These are phyloP conservation scores for Pseudorhombus dupliciocellatus DNA, from an alignment of 2,113 vertebrate genomes.

Conservation along the genomic window DNA sequence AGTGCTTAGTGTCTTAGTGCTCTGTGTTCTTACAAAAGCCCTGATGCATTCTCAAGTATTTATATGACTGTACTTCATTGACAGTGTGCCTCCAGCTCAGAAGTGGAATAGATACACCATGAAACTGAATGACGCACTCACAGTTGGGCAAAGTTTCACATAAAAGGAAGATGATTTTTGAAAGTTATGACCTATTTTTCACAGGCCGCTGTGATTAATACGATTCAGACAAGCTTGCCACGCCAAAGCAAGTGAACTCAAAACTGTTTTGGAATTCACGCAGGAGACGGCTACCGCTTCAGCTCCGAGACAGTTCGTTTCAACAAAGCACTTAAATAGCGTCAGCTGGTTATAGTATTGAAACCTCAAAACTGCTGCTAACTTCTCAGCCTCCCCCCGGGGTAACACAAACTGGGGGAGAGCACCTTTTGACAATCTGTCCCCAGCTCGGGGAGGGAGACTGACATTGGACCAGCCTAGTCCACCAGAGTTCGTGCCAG, in stretches of 20 bases:
- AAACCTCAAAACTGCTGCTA: conserved; percentile 81
- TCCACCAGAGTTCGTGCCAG: conserved; percentile 53
- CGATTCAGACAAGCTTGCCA: conserved; percentile 70
- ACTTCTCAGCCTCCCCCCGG: conserved; percentile 56
- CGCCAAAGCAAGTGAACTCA: conserved; percentile 72
- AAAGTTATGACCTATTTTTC: conserved; percentile 58
- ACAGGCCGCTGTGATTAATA: conserved; percentile 61
- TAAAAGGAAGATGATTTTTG: conserved; percentile 33
- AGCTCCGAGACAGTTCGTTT: conserved; percentile 45
- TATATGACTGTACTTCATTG: conserved; percentile 59
- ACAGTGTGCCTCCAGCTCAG: conserved; percentile 64
- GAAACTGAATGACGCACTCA: conserved; percentile 57
- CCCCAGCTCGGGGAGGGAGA: conserved; percentile 68
- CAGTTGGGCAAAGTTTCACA: conserved; percentile 51
- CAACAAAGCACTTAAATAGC: conserved; percentile 63
- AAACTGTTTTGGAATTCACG: conserved; percentile 43
- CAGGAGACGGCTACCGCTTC: conserved; percentile 2
- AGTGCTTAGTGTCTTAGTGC: conserved; percentile 56
- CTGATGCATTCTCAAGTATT: conserved; percentile 63
- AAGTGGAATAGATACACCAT: conserved; percentile 57
- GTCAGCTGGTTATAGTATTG: conserved; percentile 57
- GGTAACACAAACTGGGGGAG: conserved; percentile 45
- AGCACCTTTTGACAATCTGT: conserved; percentile 77
- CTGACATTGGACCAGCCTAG: conserved; percentile 52
- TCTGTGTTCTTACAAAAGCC: conserved; percentile 67